phyloP scores from a whole-genome alignment of 1,140 invertebrate genomes.

The Triops longicaudatus region DNA sequence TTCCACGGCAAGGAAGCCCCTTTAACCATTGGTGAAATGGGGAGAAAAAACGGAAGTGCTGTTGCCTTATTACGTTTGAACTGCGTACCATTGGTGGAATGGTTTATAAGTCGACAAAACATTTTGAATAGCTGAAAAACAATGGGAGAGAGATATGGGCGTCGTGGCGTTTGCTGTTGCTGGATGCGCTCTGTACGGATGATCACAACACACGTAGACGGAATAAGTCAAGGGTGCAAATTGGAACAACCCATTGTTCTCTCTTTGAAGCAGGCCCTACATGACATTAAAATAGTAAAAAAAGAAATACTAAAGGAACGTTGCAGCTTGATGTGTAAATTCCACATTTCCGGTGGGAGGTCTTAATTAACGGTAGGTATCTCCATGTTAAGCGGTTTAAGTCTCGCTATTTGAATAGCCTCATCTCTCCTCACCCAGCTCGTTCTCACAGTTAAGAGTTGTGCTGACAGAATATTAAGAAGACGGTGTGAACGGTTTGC shows the following conservation, averaged over 20 bases:
- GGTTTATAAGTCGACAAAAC: neutral
- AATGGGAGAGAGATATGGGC: neutral
- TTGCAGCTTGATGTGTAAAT: slow-evolving; percentile 12
- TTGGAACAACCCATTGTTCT: neutral
- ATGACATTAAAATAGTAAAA: neutral
- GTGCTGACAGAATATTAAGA: neutral
- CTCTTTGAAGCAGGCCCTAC: neutral
- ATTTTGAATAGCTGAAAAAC: neutral
- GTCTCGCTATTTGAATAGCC: neutral
- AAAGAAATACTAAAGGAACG: neutral
- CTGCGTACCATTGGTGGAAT: slow-evolving; percentile 4
- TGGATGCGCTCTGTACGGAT: neutral
- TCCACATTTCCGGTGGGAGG: neutral
- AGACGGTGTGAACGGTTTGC: neutral
- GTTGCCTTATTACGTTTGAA: neutral
- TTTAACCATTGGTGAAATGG: slow-evolving; percentile 11
- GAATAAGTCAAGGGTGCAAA: slow-evolving; percentile 2
- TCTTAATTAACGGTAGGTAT: slow-evolving; percentile 12
- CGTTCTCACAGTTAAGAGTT: neutral
- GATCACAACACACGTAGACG: slow-evolving; percentile 4
- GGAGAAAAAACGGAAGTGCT: neutral
- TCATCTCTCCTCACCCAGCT: neutral
- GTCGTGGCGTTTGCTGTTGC: neutral
- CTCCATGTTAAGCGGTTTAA: neutral
- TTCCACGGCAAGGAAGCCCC: neutral